These are phyloP conservation scores for Girardinus metallicus DNA, from an alignment of 2,797 vertebrate genomes.

Conservation along the genomic window DNA sequence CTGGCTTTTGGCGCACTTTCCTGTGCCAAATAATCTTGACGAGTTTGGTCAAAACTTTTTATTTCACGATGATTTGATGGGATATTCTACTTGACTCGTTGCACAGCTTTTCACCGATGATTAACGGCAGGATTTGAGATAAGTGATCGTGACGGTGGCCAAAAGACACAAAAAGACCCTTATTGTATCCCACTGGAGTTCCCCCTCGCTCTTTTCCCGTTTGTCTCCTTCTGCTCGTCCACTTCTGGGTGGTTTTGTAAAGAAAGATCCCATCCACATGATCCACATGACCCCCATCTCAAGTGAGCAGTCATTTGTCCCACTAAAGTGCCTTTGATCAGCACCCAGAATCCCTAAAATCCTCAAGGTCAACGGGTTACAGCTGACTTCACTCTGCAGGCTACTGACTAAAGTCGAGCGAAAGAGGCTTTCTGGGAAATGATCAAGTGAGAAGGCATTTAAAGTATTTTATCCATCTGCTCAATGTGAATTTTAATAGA, in stretches of 20 bases:
- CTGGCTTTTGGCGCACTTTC: background rate
- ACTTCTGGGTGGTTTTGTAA: conserved; percentile 34
- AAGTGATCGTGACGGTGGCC: background rate
- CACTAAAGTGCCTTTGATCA: conserved; percentile 54
- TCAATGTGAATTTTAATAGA: background rate
- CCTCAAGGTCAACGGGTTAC: conserved; percentile 25
- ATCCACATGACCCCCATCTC: conserved; percentile 46
- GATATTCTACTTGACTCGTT: background rate
- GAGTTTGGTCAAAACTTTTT: background rate
- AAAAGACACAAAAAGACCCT: background rate
- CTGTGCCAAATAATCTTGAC: background rate
- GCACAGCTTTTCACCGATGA: background rate
- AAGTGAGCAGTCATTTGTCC: conserved; percentile 45
- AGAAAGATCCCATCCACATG: conserved; percentile 45
- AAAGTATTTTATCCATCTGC: conserved; percentile 30
- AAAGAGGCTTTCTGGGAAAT: conserved; percentile 14
- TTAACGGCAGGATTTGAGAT: background rate
- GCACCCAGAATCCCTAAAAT: conserved; percentile 28
- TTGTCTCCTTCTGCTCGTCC: conserved; percentile 15
- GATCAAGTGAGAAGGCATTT: conserved; percentile 25
- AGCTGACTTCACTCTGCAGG: conserved; percentile 26
- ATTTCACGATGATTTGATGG: background rate
- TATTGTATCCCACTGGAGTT: background rate
- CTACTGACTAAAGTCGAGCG: background rate
- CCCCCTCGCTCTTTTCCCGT: background rate